phyloP scores from a whole-genome alignment of 2,888 invertebrate genomes.

The Dugesia japonica region DNA sequence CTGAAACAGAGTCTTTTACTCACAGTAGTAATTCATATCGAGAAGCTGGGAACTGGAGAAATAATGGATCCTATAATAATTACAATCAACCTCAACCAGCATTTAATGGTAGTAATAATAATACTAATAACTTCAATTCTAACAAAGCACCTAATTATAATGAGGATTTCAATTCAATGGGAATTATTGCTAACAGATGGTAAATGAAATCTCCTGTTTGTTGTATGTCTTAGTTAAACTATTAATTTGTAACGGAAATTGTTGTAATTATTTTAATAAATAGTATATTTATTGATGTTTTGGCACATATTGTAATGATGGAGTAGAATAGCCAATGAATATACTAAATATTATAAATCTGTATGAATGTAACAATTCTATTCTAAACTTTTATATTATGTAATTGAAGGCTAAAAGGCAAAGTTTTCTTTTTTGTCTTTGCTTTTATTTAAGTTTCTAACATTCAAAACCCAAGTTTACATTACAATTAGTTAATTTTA shows the following conservation, averaged over 20 bases:
- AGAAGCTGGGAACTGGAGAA: not conserved
- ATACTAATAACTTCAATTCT: not conserved
- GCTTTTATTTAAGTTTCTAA: too few relatives aligned
- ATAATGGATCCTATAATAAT: not conserved
- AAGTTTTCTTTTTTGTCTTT: too few relatives aligned
- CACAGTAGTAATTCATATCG: not conserved
- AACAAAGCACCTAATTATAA: not conserved
- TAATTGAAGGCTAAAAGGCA: too few relatives aligned
- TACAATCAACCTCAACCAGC: not conserved
- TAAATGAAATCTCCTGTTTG: not conserved
- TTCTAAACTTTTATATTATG: too few relatives aligned
- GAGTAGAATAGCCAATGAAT: too few relatives aligned
- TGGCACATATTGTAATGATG: too few relatives aligned
- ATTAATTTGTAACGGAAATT: not conserved
- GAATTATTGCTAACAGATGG: constrained; percentile 10
- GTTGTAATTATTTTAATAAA: not conserved
- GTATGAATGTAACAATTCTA: too few relatives aligned
- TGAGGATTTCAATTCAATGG: not conserved
- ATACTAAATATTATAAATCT: too few relatives aligned
- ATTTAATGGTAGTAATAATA: not conserved
- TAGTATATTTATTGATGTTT: not conserved
- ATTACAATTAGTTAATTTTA: too few relatives aligned
- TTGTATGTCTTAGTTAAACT: not conserved
- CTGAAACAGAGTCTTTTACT: not conserved
- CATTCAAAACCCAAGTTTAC: too few relatives aligned